phyloP scores from a whole-genome alignment of 1,140 invertebrate genomes.

The Delia radicum region DNA sequence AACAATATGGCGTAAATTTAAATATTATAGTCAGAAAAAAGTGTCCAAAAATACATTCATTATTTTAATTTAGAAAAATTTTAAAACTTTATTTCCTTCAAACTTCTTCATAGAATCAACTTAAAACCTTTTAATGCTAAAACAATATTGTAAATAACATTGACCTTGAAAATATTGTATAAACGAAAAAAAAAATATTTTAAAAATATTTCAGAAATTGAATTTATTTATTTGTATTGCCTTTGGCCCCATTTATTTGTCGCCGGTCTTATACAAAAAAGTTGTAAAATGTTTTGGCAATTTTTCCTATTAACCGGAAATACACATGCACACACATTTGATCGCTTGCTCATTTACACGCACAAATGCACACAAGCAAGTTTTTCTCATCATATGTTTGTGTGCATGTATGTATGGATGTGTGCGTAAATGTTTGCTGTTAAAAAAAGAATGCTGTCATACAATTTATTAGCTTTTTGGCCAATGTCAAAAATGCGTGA shows the following conservation, averaged over 20 bases:
- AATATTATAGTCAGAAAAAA: background rate
- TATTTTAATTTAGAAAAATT: background rate
- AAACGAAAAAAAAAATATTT: background rate
- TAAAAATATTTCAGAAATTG: too few relatives aligned
- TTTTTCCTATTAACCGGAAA: constrained; percentile 6
- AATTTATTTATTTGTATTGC: background rate
- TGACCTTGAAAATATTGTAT: constrained; percentile 4
- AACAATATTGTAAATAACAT: background rate
- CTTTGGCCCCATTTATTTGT: constrained; percentile 20
- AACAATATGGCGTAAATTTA: constrained; percentile 1
- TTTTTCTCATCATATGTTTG: too few relatives aligned
- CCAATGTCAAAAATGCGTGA: constrained; percentile 1
- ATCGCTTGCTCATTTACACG: too few relatives aligned
- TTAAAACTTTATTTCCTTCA: background rate
- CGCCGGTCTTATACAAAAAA: background rate
- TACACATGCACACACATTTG: background rate
- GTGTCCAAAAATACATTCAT: background rate
- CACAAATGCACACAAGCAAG: too few relatives aligned
- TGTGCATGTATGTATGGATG: too few relatives aligned
- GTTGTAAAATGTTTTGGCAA: background rate
- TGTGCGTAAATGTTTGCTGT: too few relatives aligned
- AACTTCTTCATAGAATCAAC: background rate
- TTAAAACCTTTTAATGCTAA: constrained; percentile 2
- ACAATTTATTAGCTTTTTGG: background rate
- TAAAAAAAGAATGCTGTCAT: too few relatives aligned